A percentile compares a stretch with the other conserved stretches of the same genome.
Evolutionary conservation across 2,113 vertebrate genomes (phyloP).

Genomic region (Alaudala cheleensis): DNA sequence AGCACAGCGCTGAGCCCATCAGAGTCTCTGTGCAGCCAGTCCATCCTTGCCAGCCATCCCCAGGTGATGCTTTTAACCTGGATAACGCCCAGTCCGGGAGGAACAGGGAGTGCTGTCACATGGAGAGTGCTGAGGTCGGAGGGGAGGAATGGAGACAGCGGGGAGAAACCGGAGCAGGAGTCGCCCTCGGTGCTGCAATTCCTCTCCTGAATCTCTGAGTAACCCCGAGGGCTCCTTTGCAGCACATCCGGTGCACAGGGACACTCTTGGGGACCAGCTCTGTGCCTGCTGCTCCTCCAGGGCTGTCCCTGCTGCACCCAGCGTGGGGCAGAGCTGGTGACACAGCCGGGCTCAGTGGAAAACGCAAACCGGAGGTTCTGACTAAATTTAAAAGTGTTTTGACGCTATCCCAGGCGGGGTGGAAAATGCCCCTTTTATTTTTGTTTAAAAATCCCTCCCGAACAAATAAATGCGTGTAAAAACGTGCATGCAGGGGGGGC

Average conservation of each 20-base stretch:
- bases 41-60: neutral
- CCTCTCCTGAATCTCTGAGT: neutral
- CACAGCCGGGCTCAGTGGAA: neutral
- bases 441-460: neutral
- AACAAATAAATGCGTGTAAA: neutral
- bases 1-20: neutral
- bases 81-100: neutral
- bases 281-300: neutral
- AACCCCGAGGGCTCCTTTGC: neutral
- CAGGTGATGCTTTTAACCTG: neutral
- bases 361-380: neutral
- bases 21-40: neutral
- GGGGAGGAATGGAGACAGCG: neutral
- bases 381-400: neutral
- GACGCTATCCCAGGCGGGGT: neutral
- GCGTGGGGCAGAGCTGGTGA: neutral
- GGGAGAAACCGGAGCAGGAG: neutral
- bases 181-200: neutral
- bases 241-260: neutral
- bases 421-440: neutral
- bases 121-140: fast-evolving
- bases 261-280: fast-evolving
- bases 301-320: fast-evolving
- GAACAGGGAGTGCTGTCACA: neutral
- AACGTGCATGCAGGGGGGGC: neutral